These are phyloP conservation scores for Phocides pigmalion DNA, from an alignment of 1,140 invertebrate genomes.

Conservation along the genomic window DNA sequence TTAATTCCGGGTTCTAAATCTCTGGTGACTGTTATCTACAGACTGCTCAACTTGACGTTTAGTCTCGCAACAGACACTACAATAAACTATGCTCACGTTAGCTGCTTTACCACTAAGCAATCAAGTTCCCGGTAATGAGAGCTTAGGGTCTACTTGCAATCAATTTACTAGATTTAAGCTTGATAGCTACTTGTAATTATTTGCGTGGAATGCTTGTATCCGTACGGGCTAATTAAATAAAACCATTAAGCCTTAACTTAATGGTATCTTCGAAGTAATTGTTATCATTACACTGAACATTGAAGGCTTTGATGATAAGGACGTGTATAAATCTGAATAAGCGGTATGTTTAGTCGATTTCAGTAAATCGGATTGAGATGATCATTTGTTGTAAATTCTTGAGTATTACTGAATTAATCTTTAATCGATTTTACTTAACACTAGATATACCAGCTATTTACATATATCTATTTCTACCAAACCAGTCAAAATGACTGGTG, in stretches of 20 bases:
- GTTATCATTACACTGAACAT: conserved; percentile 7
- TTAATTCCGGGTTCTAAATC: too few relatives aligned
- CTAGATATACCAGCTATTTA: too few relatives aligned
- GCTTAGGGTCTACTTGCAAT: background rate
- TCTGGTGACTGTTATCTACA: too few relatives aligned
- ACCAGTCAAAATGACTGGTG: too few relatives aligned
- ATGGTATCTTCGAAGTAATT: conserved; percentile 11
- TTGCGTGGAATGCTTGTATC: conserved; percentile 6
- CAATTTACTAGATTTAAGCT: conserved; percentile 1
- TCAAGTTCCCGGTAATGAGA: background rate
- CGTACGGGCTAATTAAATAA: conserved; percentile 12
- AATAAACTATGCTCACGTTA: background rate
- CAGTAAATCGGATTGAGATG: too few relatives aligned
- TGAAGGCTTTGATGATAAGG: background rate
- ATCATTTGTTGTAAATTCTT: too few relatives aligned
- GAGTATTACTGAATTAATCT: too few relatives aligned
- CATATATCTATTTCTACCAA: too few relatives aligned
- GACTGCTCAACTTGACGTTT: background rate
- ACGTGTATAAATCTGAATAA: background rate
- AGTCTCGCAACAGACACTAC: background rate
- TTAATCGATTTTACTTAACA: too few relatives aligned
- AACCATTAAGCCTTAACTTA: conserved; percentile 10
- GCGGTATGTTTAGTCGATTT: background rate
- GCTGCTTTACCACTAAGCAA: background rate
- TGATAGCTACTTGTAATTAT: conserved; percentile 5